A percentile compares a stretch with the other conserved stretches of the same genome.
These are phyloP conservation scores for Micromesistius poutassou DNA, from an alignment of 2,797 vertebrate genomes.

Conservation along the genomic window DNA sequence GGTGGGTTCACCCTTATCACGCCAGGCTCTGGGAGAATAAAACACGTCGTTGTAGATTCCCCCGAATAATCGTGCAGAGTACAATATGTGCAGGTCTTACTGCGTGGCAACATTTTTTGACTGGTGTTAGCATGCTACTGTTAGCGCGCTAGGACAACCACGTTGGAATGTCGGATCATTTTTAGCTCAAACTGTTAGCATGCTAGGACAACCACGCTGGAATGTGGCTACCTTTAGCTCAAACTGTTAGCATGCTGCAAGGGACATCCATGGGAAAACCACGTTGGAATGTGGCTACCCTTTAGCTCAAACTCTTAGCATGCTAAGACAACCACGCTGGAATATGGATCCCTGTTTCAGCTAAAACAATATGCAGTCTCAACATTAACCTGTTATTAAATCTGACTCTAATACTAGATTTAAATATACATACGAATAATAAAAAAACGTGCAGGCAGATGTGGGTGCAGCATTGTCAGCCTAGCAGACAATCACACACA, in stretches of 20 bases:
- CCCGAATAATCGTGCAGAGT: neutral
- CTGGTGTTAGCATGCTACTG: neutral
- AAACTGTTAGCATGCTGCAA: neutral
- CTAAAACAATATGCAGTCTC: neutral
- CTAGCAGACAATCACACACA: neutral
- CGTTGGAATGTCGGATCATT: neutral
- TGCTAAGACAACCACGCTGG: neutral
- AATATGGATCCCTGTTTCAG: neutral
- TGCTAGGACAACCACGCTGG: neutral
- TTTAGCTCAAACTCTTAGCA: neutral
- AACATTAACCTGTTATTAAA: neutral
- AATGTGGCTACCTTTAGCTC: neutral
- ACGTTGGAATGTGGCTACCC: neutral
- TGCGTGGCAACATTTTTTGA: neutral
- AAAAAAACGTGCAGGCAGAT: neutral
- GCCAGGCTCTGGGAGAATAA: neutral
- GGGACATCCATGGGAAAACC: neutral
- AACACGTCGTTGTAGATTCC: neutral
- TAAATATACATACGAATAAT: neutral
- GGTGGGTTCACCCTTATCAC: conserved; percentile 39
- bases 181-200: neutral
- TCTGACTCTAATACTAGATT: neutral
- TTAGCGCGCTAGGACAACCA: neutral
- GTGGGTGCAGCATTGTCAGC: neutral
- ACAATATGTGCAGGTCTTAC: neutral